Base-by-base conservation (phyloP, 1,140 invertebrate genomes). In the Pteromalus puparum region DNA sequence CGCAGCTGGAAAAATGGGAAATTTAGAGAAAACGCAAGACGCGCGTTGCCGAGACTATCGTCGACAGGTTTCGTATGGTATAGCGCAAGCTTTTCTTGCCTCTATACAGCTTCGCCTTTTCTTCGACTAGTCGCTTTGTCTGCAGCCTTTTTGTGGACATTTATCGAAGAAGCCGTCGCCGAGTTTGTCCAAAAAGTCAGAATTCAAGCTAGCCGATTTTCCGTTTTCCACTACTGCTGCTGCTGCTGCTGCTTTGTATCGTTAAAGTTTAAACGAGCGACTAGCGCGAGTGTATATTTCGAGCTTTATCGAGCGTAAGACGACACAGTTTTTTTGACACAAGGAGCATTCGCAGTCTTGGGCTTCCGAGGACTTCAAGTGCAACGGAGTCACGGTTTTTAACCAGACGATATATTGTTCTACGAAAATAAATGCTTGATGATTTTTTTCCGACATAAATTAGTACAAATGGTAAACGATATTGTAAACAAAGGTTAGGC, bases 1-100 rank as follows among this genome's bases (percentile, higher is more conserved):
- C 34, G 2, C 72, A 38, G 72, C 72, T 30, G 34, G 34, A 38
- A 74, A 74, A 74, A 74, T 74, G 72, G 30, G 21, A 74, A 74
- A 42, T 74, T 30, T 26, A n/a, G 34, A 30, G 72, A 38, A n/a
- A 34, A n/a, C 15, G 13, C 67, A 70, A 30, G 67, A 30, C 9
- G 67, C 53, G 53, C 53, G 21, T 21, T 21, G 53, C 4, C 21
- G 21, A 7, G 53, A 18, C 21, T n/a, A 61, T 61, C 53, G 53
- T n/a, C 53, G 53, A 61, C 53, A 61, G 53, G 18, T 18, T 61
- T n/a, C 53, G 53, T 18, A 18, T 61, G 18, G 38, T 42, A 42
- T 53, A 53, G 3, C 13, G 13, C 48, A 5, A 53, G 48, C 48
- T 53, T 53, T 53, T 53, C 48, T 53, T 53, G 18, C 2, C 4